Evolutionary conservation across 2,888 invertebrate genomes (phyloP).

Genomic region (Eurytoma californica): DNA sequence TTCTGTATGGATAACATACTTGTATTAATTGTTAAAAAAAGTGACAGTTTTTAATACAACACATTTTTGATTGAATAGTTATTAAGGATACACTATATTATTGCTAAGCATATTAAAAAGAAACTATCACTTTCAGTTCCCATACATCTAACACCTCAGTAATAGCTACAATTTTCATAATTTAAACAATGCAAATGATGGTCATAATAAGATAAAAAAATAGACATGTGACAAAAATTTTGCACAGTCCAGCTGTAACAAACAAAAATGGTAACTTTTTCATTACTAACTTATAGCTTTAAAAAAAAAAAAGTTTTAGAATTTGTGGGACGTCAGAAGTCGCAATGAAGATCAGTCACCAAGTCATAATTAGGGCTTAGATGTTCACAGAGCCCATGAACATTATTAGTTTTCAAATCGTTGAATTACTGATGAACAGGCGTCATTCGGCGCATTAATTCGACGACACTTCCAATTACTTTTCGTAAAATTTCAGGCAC

Average conservation of each 20-base stretch:
- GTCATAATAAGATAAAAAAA: too few relatives aligned
- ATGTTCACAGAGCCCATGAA: slow-evolving; percentile 25
- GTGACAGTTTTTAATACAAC: neutral
- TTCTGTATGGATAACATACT: slow-evolving; percentile 1
- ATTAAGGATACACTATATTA: too few relatives aligned
- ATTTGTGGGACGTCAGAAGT: slow-evolving; percentile 29
- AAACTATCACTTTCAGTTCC: too few relatives aligned
- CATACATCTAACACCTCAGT: too few relatives aligned
- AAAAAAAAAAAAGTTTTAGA: slow-evolving; percentile 43
- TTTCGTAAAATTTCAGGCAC: slow-evolving; percentile 82
- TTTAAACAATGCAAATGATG: too few relatives aligned
- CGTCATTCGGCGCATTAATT: slow-evolving; percentile 86
- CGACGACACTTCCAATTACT: slow-evolving; percentile 80
- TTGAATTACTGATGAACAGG: slow-evolving; percentile 74
- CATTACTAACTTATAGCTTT: slow-evolving; percentile 13
- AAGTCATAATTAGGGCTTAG: slow-evolving; percentile 26
- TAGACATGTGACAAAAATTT: slow-evolving; percentile 30
- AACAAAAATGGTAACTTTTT: slow-evolving; percentile 41
- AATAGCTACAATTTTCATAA: too few relatives aligned
- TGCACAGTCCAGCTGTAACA: slow-evolving; percentile 11
- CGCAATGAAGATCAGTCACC: slow-evolving; percentile 33
- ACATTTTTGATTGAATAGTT: too few relatives aligned
- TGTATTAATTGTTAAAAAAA: neutral
- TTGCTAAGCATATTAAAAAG: too few relatives aligned
- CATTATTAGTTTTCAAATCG: slow-evolving; percentile 13